Percentiles rank a stretch among this genome's conserved stretches.
These are phyloP conservation scores for Marmota monax DNA, from an alignment of 2,113 vertebrate genomes.

Conservation along the genomic window DNA sequence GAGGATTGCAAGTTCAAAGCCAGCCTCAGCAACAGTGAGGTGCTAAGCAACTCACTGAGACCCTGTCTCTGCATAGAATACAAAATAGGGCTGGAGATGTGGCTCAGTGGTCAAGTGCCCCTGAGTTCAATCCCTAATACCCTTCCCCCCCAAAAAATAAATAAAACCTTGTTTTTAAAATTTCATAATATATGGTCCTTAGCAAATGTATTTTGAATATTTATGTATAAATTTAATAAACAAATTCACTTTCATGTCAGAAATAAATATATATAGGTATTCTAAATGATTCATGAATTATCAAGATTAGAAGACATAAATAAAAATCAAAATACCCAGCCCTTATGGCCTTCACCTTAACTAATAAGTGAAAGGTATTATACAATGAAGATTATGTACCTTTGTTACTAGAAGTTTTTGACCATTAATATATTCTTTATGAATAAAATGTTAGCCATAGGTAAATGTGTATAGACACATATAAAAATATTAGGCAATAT, in stretches of 20 bases:
- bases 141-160: accelerated
- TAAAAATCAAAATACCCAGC: background rate
- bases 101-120: too few relatives aligned
- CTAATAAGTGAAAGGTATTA: background rate
- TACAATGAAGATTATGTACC: background rate
- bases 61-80: too few relatives aligned
- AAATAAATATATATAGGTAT: background rate
- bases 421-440: background rate
- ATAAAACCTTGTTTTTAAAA: background rate
- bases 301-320: background rate
- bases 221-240: background rate
- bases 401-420: background rate
- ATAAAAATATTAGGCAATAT: background rate
- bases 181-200: background rate
- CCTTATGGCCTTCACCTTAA: background rate
- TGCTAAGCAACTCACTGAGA: too few relatives aligned
- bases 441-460: background rate
- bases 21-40: too few relatives aligned
- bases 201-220: background rate
- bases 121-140: too few relatives aligned
- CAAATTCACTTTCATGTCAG: background rate
- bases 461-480: background rate
- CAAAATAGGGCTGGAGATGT: too few relatives aligned
- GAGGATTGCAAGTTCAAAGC: too few relatives aligned
- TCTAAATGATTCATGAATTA: background rate